Base-by-base conservation (phyloP, 1,140 invertebrate genomes). In the Drosophila sproati region DNA sequence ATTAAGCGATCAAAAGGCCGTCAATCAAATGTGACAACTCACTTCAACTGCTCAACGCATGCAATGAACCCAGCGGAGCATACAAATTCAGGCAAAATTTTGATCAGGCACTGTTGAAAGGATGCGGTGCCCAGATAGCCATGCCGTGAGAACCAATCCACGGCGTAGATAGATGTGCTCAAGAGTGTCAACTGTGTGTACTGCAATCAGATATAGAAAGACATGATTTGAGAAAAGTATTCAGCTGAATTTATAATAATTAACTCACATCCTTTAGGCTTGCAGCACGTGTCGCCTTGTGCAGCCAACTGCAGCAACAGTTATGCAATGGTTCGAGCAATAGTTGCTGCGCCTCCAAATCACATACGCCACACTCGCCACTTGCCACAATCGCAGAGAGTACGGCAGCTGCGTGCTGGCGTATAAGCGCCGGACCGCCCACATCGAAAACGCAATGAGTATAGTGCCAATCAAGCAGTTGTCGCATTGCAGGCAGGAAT, bases 371-470 rank as follows among this genome's bases (percentile, higher is more conserved):
- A 35, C 79, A 73, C 70, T 88, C 77, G 4, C 86, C 82, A 39
- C 80, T 80, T 10, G 77, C 74, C 50, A 78, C 75, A 59, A 93
- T 74, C 4, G 88, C 69, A n/a, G 67, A 70, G 20, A 93, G 28
- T 54, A 93, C 61, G 20, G 92, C 85, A 43, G 92, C 73, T 78
- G 91, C 92, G 89, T 92, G 92, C 59, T 92, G 92, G 2, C 90
- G 79, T 48, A 92, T 78, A 12, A 92, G 54, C 47, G 73, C 71
- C 37, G 91, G 75, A 55, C 85, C 81, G 73, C 88, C 90, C 64
- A 86, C 67, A 29, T 88, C 83, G 50, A 90, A 91, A 61, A 80
- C 66, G 51, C 91, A 77, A 80, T 92, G 76, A 85, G 92, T 91
- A 62, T 72, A 81, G 57, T 92, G 91, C 92, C 92, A 93, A 51